Percentiles rank a stretch among this genome's conserved stretches.
phyloP scores from a whole-genome alignment of 2,113 vertebrate species.

The Gavialis gangeticus region DNA sequence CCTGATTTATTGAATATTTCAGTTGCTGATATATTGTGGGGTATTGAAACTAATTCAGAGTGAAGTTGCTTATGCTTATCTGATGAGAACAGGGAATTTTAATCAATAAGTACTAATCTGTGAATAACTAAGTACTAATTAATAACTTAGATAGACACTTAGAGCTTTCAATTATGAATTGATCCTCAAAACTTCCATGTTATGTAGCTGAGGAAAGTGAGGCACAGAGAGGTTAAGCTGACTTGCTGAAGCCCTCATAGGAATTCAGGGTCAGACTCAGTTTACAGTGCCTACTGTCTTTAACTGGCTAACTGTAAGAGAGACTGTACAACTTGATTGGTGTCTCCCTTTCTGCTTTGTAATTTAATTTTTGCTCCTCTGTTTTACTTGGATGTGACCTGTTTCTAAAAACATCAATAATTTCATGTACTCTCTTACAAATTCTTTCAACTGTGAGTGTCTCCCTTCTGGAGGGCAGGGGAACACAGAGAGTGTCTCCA shows the following conservation, averaged over 20 bases:
- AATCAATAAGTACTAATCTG: neutral
- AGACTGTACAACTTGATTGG: neutral
- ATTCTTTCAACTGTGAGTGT: neutral
- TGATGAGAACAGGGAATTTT: neutral
- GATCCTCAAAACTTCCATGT: neutral
- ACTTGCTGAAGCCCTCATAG: neutral
- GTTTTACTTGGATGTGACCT: neutral
- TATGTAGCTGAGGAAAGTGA: neutral
- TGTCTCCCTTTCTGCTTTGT: neutral
- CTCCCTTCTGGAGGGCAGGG: neutral
- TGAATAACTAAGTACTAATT: neutral
- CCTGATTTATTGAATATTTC: neutral
- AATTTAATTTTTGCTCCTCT: neutral
- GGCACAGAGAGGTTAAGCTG: neutral
- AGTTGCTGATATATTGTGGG: neutral
- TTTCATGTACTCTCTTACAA: neutral
- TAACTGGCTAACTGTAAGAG: neutral
- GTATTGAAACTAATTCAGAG: too few relatives aligned
- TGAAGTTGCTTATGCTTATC: neutral
- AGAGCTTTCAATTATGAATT: neutral
- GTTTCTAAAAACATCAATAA: neutral
- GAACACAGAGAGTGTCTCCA: neutral
- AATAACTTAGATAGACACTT: too few relatives aligned
- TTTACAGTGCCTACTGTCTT: neutral
- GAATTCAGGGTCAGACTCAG: neutral